phyloP scores from a whole-genome alignment of 2,888 invertebrate species.

The Brenthis daphne region DNA sequence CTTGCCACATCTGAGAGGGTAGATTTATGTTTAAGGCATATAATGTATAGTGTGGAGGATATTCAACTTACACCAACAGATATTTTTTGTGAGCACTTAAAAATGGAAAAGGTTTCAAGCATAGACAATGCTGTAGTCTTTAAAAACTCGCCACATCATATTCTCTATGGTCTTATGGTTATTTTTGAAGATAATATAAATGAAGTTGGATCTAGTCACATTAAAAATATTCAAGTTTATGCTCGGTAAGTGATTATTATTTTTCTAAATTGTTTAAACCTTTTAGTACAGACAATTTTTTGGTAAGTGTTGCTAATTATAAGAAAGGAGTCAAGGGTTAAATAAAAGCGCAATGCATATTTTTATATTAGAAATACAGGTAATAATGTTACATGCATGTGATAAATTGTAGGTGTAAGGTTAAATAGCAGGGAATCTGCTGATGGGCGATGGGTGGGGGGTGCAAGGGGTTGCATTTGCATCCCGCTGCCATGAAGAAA shows the following conservation, averaged over 20 bases:
- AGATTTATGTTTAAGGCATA: constrained; percentile 53
- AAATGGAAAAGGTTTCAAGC: constrained; percentile 52
- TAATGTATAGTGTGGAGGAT: constrained; percentile 43
- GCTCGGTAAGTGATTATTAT: constrained; percentile 54
- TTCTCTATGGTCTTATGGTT: constrained; percentile 61
- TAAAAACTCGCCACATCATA: constrained; percentile 59
- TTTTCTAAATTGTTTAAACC: not conserved
- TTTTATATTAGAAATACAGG: no score
- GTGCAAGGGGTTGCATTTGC: no score
- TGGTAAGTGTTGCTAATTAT: no score
- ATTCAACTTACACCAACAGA: constrained; percentile 44
- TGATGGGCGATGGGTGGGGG: no score
- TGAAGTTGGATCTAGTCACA: constrained; percentile 28
- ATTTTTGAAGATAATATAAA: constrained; percentile 43
- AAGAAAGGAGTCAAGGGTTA: no score
- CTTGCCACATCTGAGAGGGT: constrained; percentile 56
- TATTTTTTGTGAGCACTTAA: constrained; percentile 53
- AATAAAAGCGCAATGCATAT: no score
- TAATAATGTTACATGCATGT: no score
- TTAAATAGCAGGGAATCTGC: no score
- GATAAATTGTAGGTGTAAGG: no score
- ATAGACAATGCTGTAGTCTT: constrained; percentile 52
- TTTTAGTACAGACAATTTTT: no score
- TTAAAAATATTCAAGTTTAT: constrained; percentile 49
- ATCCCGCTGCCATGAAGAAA: no score